phyloP scores from a whole-genome alignment of 2,113 vertebrate species.

The Tachysurus fulvidraco region DNA sequence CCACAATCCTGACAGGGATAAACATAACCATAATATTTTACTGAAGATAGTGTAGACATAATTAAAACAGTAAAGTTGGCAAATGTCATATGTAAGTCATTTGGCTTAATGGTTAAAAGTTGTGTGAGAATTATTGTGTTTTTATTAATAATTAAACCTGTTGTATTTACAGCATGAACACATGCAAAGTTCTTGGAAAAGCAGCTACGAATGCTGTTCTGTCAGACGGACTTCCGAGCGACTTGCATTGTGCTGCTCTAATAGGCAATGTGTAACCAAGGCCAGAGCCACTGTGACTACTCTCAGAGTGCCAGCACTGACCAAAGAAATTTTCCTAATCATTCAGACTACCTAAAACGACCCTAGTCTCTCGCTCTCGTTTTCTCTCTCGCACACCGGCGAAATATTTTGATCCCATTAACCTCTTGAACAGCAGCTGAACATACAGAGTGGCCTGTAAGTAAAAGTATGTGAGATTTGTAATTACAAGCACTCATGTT shows the following conservation, averaged over 20 bases:
- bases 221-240: not conserved
- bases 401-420: not conserved
- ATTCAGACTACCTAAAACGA: not conserved
- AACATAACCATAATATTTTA: not conserved
- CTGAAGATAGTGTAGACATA: not conserved
- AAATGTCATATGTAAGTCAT: not conserved
- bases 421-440: not conserved
- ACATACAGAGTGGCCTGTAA: not conserved
- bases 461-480: not conserved
- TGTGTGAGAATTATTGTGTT: not conserved
- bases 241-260: not conserved
- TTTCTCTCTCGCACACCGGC: not conserved
- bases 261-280: not conserved
- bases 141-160: not conserved
- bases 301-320: not conserved
- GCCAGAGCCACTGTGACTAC: not conserved
- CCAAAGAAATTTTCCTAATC: not conserved
- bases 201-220: not conserved
- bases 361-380: not conserved
- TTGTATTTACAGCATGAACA: conserved; percentile 17
- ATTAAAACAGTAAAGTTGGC: not conserved
- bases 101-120: not conserved
- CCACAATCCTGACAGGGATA: not conserved
- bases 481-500: not conserved
- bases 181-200: not conserved